Percentiles rank a stretch among this genome's conserved stretches.
These are phyloP conservation scores for Hypanus sabinus DNA, from an alignment of 2,113 vertebrate genomes.

Conservation along the genomic window DNA sequence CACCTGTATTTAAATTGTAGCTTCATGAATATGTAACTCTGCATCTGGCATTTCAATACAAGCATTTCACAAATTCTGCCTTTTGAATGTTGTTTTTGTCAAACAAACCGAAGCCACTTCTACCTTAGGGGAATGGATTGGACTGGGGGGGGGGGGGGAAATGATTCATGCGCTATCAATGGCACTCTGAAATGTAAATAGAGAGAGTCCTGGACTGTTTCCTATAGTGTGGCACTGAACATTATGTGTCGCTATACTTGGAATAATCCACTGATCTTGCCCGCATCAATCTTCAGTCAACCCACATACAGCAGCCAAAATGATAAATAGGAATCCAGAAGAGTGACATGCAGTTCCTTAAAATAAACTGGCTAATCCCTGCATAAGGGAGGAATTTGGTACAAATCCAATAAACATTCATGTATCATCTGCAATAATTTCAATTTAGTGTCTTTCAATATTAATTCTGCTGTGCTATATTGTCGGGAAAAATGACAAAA, in stretches of 20 bases:
- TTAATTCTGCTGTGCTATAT: not conserved
- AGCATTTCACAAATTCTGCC: not conserved
- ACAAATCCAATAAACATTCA: too few relatives aligned
- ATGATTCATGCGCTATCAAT: not conserved
- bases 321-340: not conserved
- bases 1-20: not conserved
- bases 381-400: too few relatives aligned
- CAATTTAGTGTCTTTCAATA: not conserved
- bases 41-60: not conserved
- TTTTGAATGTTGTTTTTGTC: not conserved
- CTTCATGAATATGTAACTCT: not conserved
- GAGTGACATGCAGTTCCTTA: not conserved
- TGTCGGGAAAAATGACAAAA: not conserved
- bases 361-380: not conserved
- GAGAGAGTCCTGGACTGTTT: not conserved
- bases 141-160: not conserved
- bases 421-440: not conserved
- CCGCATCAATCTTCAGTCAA: not conserved
- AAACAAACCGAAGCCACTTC: not conserved
- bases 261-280: not conserved
- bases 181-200: constrained; percentile 2
- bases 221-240: not conserved
- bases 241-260: not conserved
- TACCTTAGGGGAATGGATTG: not conserved
- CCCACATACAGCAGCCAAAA: not conserved